These are phyloP conservation scores for Aporophyla lueneburgensis DNA, from an alignment of 2,888 invertebrate genomes.

Conservation along the genomic window DNA sequence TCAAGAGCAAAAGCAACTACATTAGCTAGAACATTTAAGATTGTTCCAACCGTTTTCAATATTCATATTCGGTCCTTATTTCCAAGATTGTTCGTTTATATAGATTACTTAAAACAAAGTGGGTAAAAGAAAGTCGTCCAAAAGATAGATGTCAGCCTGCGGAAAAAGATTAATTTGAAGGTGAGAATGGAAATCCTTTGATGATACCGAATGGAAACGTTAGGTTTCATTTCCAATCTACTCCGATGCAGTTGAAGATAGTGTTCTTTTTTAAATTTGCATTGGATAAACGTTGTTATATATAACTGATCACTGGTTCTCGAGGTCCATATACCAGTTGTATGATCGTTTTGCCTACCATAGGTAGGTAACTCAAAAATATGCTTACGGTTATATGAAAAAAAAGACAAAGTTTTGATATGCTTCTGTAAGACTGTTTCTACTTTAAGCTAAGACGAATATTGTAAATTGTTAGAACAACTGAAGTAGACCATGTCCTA, in stretches of 20 bases:
- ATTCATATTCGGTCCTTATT: background rate
- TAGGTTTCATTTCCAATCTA: background rate
- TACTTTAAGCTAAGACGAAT: background rate
- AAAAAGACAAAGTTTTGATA: background rate
- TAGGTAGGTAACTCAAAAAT: background rate
- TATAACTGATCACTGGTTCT: background rate
- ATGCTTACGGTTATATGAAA: background rate
- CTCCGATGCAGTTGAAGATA: no score
- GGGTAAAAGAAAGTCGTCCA: no score
- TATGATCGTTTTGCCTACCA: background rate
- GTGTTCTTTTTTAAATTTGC: background rate
- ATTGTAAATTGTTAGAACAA: background rate
- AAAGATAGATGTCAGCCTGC: conserved; percentile 92
- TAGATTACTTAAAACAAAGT: background rate
- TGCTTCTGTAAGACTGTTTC: background rate
- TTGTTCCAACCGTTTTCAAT: background rate
- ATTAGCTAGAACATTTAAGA: background rate
- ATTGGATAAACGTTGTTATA: background rate
- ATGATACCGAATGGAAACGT: no score
- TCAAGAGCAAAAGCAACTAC: no score
- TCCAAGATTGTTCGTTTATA: background rate
- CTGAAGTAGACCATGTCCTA: conserved; percentile 81
- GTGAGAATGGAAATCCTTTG: background rate
- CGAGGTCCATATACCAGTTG: background rate
- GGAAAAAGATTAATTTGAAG: background rate